Conservation (phyloP, 35 echinoderm and acorn worm species). For the Stichopus chloronotus region DNA sequence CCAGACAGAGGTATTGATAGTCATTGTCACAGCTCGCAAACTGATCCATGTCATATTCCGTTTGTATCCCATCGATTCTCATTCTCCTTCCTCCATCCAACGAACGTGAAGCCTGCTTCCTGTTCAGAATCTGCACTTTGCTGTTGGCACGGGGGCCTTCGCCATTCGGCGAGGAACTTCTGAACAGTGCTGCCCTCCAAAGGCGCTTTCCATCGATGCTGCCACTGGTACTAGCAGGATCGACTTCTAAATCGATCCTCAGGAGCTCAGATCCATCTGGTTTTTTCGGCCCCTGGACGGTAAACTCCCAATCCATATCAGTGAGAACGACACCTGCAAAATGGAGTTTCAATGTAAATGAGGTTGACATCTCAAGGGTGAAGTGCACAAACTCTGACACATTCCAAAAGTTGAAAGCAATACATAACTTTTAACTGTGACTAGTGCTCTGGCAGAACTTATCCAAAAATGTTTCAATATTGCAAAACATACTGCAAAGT, state of each 20-base stretch:
- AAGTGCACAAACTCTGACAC: no score
- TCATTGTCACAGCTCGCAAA: conserved; percentile 62
- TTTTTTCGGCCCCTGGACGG: conserved; percentile 43
- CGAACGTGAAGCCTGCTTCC: conserved; percentile 53
- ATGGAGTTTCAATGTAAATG: neutral
- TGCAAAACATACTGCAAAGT: no score
- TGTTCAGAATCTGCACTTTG: conserved; percentile 72
- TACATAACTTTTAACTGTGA: no score
- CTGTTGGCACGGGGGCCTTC: conserved; percentile 63
- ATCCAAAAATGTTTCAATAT: no score
- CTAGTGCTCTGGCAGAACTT: no score
- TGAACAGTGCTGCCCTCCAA: conserved; percentile 80
- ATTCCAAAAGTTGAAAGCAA: no score
- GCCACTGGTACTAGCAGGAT: conserved; percentile 52
- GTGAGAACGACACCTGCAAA: conserved; percentile 73
- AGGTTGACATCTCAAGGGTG: neutral
- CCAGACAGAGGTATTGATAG: conserved; percentile 70
- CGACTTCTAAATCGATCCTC: conserved; percentile 62
- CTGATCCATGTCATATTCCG: conserved; percentile 67
- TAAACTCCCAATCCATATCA: conserved; percentile 76
- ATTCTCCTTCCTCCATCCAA: conserved; percentile 56
- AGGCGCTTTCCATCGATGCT: conserved; percentile 66
- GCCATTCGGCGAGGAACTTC: conserved; percentile 70
- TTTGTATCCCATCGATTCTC: conserved; percentile 55
- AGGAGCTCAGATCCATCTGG: conserved; percentile 54